Conservation (phyloP, 2,113 vertebrate species). For the Saccopteryx bilineata region DNA sequence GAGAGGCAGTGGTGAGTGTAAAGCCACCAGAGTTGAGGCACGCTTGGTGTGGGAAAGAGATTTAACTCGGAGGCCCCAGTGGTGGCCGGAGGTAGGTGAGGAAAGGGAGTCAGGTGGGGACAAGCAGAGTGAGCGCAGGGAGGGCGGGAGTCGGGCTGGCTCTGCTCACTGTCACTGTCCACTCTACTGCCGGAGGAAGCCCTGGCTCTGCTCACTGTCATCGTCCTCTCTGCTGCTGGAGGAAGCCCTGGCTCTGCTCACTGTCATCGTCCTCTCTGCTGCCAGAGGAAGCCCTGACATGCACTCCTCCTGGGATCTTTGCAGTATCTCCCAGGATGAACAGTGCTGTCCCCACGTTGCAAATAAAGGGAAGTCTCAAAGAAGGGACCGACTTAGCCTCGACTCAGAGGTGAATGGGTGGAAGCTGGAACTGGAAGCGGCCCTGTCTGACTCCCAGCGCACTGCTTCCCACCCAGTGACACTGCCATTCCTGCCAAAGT, state of each 20-base stretch:
- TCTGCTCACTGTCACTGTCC: not conserved
- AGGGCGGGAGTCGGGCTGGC: rapidly evolving
- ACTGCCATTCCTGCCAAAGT: rapidly evolving
- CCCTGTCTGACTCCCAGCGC: no score
- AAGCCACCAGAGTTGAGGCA: rapidly evolving
- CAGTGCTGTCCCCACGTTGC: no score
- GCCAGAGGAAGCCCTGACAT: no score
- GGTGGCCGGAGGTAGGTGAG: not conserved
- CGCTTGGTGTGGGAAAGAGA: no score
- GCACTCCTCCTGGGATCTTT: not conserved
- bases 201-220: no score
- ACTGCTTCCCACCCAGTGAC: rapidly evolving
- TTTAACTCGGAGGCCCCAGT: not conserved
- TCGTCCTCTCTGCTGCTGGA: not conserved
- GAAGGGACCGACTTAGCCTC: no score
- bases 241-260: not conserved
- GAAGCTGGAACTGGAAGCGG: not conserved
- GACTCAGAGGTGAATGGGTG: not conserved
- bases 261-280: rapidly evolving
- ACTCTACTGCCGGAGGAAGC: no score
- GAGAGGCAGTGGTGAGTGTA: no score
- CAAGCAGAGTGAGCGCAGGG: no score
- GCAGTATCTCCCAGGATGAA: rapidly evolving
- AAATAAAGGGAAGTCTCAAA: not conserved
- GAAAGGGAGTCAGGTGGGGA: rapidly evolving